Percentiles rank a stretch among this genome's conserved stretches.
phyloP scores from a whole-genome alignment of 2,113 vertebrate genomes.

The Podocnemis expansa region DNA sequence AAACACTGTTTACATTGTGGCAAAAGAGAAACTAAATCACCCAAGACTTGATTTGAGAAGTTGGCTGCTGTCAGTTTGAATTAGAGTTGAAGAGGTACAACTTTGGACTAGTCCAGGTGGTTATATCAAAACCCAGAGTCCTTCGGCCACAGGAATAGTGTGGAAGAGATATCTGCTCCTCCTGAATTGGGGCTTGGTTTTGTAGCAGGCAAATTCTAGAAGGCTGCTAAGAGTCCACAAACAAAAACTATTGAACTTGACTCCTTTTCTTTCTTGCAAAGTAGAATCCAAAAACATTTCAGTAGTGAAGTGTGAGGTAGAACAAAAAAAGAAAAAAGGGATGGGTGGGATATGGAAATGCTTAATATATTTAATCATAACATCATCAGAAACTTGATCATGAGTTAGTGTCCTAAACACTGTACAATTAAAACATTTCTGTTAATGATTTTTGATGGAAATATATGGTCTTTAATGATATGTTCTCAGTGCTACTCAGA shows the following conservation, averaged over 20 bases:
- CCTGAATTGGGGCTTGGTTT: slow-evolving; percentile 25
- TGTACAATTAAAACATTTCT: background rate
- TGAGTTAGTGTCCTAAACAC: background rate
- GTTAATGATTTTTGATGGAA: background rate
- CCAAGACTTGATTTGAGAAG: slow-evolving; percentile 3
- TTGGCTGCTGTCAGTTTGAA: background rate
- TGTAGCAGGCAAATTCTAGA: slow-evolving; percentile 32
- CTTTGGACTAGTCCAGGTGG: background rate
- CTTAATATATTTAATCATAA: slow-evolving; percentile 21
- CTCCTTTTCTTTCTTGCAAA: slow-evolving; percentile 5
- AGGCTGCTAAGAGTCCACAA: slow-evolving; percentile 2
- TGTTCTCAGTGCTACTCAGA: background rate
- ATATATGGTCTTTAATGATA: background rate
- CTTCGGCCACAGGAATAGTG: background rate
- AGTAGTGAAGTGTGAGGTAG: slow-evolving; percentile 15
- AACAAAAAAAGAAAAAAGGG: background rate
- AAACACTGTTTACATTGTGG: background rate
- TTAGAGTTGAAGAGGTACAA: background rate
- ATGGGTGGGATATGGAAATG: background rate
- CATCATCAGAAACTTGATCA: slow-evolving; percentile 22
- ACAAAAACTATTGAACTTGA: slow-evolving; percentile 35
- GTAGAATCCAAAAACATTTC: slow-evolving; percentile 37
- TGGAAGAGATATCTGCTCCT: slow-evolving; percentile 21
- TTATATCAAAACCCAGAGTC: slow-evolving; percentile 40
- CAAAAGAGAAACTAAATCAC: slow-evolving; percentile 22